Base-by-base conservation (phyloP, 2,888 invertebrate species). In the Cephus pygmeus region DNA sequence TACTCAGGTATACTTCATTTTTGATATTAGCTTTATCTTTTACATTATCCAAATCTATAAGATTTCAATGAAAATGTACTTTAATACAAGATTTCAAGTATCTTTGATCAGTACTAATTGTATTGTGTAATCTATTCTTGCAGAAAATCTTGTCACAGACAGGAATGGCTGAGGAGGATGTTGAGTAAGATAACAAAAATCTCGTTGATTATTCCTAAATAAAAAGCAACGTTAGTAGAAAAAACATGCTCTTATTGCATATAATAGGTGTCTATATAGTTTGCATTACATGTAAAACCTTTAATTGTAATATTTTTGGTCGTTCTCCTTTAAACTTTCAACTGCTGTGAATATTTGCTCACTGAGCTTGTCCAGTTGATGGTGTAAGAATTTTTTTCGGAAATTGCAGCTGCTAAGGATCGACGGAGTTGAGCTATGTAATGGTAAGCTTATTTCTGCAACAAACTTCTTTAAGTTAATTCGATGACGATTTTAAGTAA, bases 1-100 rank as follows among this genome's bases (percentile, higher is more conserved):
- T 75, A 92, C 92, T 77, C 92, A 93, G 92, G 94, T 94, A 91
- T 75, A n/a, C 35, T 69, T 15, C 69, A 69, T 71, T 56, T 23
- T 12, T 1, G 40, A 4, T 23, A 31, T 73, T 6, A 23, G n/a
- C 34, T 75, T 75, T 75, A 56, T 35, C 34, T 40, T 76, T 69
- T 34, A 68, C 34, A 79, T 73, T 56, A 69, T n/a, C 11, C n/a
- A 12, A 79, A 34, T 73, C 12, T 31, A 34, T 31, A 33, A 12
- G 15, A 23, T 33, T 73, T 31, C 23, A 31, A 73, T 56, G n/a
- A 34, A 36, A 36, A 1, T 23, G 9, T 34, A 74, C 40, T 35
- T 71, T 80, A 33, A 69, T 69, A 34, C 30, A 69, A 33, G 34
- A 3, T 33, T 34, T 69, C 30, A 34, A 12, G n/a, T 30, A 35